Base-by-base conservation (phyloP, 2,888 invertebrate genomes). In the Dicycla oo region DNA sequence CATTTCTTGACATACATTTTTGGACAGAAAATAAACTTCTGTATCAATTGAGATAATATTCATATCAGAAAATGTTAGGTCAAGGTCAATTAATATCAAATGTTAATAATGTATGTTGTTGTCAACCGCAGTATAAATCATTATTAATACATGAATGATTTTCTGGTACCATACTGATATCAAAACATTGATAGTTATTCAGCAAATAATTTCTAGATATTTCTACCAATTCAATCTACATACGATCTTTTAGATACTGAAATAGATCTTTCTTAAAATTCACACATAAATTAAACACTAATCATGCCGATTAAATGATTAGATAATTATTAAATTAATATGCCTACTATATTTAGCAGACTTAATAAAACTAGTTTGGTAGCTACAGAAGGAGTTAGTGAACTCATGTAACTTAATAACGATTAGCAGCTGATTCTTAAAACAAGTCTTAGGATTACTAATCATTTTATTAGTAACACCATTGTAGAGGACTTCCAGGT, bases 321-420 rank as follows among this genome's bases (percentile, higher is more conserved):
- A 38, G 53, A 73, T 62, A 57, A 58, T 62, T 43, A 63, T 18
- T 13, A 49, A 51, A 69, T 71, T 45, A 63, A 69, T 60, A 60
- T 56, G 13, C 49, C 13, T 68, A 40, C 54, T 56, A 58, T 60
- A 49, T 60, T 80, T 60, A 80, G 63, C 23, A 49, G 23, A 34
- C 20, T 43, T n/a, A 66, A 69, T 60, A 54, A 83, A 80, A 80
- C 80, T 67, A 40, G 83, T 80, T 74, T 83, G 11, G 53, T 43
- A 45, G 57, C 66, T n/a, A 26, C 38, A 53, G 40, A 47, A 61
- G 54, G 51, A 60, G 80, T 69, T 64, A 64, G 56, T 80, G 79
- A 82, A 79, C 79, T 62, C 63, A 0, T 45, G 13, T 47, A 38
- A 66, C 53, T 64, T 47, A 53, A 47, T 73, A 30, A 49, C 20